These are phyloP conservation scores for Plutomurus gul DNA, from an alignment of 1,140 invertebrate genomes.

Conservation along the genomic window DNA sequence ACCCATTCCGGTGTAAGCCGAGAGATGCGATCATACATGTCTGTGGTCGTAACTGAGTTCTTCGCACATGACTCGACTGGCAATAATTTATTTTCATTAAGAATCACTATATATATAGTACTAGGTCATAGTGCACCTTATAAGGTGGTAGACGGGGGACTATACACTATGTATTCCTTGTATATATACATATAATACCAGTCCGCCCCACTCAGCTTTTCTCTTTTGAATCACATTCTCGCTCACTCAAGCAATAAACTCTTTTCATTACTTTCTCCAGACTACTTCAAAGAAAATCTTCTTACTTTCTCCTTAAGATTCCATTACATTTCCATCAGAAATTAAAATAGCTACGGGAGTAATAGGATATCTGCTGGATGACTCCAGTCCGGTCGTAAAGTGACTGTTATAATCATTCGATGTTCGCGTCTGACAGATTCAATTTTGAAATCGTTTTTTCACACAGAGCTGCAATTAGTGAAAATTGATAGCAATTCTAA, in stretches of 20 bases:
- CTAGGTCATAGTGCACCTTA: too few relatives aligned
- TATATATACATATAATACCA: too few relatives aligned
- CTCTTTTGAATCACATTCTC: background rate
- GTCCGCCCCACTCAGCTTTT: slow-evolving; percentile 9
- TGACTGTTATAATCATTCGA: background rate
- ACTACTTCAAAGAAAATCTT: background rate
- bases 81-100: slow-evolving; percentile 27
- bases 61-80: background rate
- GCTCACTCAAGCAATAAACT: slow-evolving; percentile 2
- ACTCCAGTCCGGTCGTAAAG: too few relatives aligned
- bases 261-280: background rate
- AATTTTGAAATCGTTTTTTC: background rate
- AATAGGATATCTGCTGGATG: too few relatives aligned
- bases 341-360: too few relatives aligned
- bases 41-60: too few relatives aligned
- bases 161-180: too few relatives aligned
- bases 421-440: background rate
- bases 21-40: too few relatives aligned
- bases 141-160: too few relatives aligned
- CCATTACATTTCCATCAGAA: too few relatives aligned
- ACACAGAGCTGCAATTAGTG: background rate
- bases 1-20: too few relatives aligned
- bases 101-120: too few relatives aligned
- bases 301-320: background rate
- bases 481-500: background rate